Base-by-base conservation (phyloP, 2,888 invertebrate species). In the Catocala fraxini region DNA sequence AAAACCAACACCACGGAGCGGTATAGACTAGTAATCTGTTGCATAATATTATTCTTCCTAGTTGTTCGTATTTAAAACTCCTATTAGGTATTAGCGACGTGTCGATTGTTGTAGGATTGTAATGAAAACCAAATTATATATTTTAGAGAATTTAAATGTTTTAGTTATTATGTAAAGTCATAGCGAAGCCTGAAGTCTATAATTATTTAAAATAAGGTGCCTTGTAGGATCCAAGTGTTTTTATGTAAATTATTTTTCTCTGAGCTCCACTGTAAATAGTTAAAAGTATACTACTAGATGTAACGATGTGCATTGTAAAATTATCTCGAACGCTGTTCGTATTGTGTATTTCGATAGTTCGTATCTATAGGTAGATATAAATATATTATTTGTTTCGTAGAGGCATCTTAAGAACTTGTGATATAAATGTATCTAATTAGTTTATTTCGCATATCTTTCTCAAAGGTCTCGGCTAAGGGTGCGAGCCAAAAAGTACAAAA, bases 61-160 rank as follows among this genome's bases (percentile, higher is more conserved):
- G 89, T 92, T 93, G 91, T 90, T 92, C 89, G 89, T 92, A 92
- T 93, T 91, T 91, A 91, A 92, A 91, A 89, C 88, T 93, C 93
- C 93, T 93, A 93, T 91, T 93, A 93, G 92, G 86, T 92, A 84
- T 89, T 92, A 93, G 91, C 85, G 87, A 89, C 86, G 86, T 89
- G 88, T 90, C 90, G 86, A 89, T 91, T 93, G 91, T 92, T 92
- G 89, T 94, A 93, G 91, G 88, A 89, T 90, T 92, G 86, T 92
- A 92, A 91, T 91, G 89, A 91, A 93, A 90, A 93, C 94, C 93
- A 94, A 94, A 94, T 92, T 93, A 92, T 93, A 93, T 93, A 92
- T 93, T 91, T 90, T 93, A 93, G 92, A 93, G 90, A 91, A 92
- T 91, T 90, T 91, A 92, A 90, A 90, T 86, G 86, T 87, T 90